phyloP scores from a whole-genome alignment of 1,140 invertebrate genomes.

The Phthorimaea operculella region DNA sequence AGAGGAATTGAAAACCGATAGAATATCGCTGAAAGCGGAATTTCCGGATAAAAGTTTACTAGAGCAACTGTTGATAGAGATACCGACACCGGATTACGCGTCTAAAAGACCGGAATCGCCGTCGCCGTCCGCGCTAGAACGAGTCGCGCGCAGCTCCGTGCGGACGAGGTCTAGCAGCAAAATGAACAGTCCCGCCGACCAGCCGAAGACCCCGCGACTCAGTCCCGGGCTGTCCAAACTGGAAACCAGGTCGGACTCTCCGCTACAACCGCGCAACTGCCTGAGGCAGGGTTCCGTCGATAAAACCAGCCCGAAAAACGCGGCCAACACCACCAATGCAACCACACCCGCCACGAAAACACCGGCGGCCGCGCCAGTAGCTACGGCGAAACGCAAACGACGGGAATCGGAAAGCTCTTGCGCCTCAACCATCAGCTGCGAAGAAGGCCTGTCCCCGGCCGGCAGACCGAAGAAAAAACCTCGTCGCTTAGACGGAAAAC shows the following conservation, averaged over 20 bases:
- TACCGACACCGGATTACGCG: constrained; percentile 72
- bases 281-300: constrained; percentile 49
- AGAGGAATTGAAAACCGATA: constrained; percentile 38
- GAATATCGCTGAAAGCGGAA: constrained; percentile 60
- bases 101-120: constrained; percentile 67
- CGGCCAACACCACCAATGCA: constrained; percentile 2
- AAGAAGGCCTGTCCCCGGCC: constrained; percentile 62
- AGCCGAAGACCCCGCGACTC: constrained; percentile 69
- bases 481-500: constrained; percentile 27
- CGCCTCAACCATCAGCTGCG: constrained; percentile 70
- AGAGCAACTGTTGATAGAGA: constrained; percentile 82
- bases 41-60: constrained; percentile 73
- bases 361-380: constrained; percentile 27
- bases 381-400: constrained; percentile 73
- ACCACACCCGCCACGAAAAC: constrained; percentile 17
- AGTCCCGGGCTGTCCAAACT: constrained; percentile 67
- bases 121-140: constrained; percentile 57
- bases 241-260: constrained; percentile 59
- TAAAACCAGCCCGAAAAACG: constrained; percentile 48
- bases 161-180: constrained; percentile 78
- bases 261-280: constrained; percentile 46
- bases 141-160: constrained; percentile 63
- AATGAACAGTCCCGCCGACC: constrained; percentile 76
- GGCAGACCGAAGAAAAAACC: constrained; percentile 49
- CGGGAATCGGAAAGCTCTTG: constrained; percentile 82